Base-by-base conservation (phyloP, 2,888 invertebrate genomes). In the Spodoptera exigua region DNA sequence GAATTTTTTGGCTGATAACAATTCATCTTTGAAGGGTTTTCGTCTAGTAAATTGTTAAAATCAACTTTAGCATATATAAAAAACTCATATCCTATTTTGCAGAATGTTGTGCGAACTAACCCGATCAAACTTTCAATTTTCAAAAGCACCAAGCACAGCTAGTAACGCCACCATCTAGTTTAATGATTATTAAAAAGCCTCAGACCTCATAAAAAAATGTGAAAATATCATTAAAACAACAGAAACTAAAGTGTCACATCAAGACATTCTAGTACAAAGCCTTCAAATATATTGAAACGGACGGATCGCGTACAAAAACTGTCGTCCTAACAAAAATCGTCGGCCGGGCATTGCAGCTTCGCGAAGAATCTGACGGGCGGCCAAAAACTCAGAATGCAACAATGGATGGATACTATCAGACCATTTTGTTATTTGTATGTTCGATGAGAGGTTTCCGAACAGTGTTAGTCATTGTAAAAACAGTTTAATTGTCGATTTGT, bases 361-460 rank as follows among this genome's bases (percentile, higher is more conserved):
- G 82, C 77, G 39, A 76, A 74, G 88, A 87, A 89, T 89, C 81
- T 70, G 79, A 74, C 56, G 68, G 55, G 57, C 27, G 63, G 40
- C 84, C 84, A 87, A 89, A 89, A 88, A 89, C 86, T 36, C 73
- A 78, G 89, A 89, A 89, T 89, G 84, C 69, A 87, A 89, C 89
- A 89, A 89, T 88, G 86, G 89, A 52, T 60, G 85, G 81, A 84
- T 84, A 87, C 80, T 83, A 87, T 84, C 85, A 79, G 71, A 72
- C 71, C 79, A 78, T 81, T 82, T 75, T 61, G 79, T 81, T 76
- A 79, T 81, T 78, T 76, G 82, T 83, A 78, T 78, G 63, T 74
- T 67, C 62, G 56, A 60, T 67, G 57, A 61, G 58, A 61, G 40
- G 37, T 53, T 54, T 45, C 40, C 53, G 59, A 62, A 64, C 81